Conservation (phyloP, 2,888 invertebrate species). For the Omphaloscelis lunosa region DNA sequence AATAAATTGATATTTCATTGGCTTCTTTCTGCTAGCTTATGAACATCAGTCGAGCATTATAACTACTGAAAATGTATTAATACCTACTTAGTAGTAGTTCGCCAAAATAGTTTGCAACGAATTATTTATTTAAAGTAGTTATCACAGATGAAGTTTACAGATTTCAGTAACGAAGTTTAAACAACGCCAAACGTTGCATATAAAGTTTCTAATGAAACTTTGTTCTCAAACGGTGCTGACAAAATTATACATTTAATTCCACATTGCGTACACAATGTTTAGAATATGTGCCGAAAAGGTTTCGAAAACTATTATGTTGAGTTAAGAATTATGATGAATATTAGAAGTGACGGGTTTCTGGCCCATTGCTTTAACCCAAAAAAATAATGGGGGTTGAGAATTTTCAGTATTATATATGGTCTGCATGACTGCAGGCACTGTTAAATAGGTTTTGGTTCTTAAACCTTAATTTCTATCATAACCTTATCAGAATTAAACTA, state of each 20-base stretch:
- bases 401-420: not conserved
- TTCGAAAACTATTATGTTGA: slow-evolving; percentile 12
- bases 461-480: not conserved
- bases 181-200: slow-evolving; percentile 52
- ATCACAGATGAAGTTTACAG: slow-evolving; percentile 37
- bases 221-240: slow-evolving; percentile 50
- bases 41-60: not conserved
- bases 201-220: slow-evolving; percentile 52
- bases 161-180: slow-evolving; percentile 55
- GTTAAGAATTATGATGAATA: slow-evolving; percentile 13
- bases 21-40: not conserved
- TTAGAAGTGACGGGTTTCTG: slow-evolving; percentile 7
- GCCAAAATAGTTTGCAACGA: not conserved
- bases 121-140: slow-evolving; percentile 34
- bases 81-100: not conserved
- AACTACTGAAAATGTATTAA: not conserved
- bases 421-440: not conserved
- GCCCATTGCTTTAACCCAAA: not conserved
- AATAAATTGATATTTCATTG: slow-evolving; percentile 6
- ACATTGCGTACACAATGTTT: slow-evolving; percentile 51
- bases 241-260: slow-evolving; percentile 58
- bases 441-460: not conserved
- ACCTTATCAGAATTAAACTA: not conserved
- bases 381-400: not conserved
- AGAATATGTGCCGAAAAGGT: slow-evolving; percentile 58